Evolutionary conservation across 1,140 invertebrate species (phyloP), one percentile per base, ranked within the genome.

Genomic region (Littorina saxatilis): DNA sequence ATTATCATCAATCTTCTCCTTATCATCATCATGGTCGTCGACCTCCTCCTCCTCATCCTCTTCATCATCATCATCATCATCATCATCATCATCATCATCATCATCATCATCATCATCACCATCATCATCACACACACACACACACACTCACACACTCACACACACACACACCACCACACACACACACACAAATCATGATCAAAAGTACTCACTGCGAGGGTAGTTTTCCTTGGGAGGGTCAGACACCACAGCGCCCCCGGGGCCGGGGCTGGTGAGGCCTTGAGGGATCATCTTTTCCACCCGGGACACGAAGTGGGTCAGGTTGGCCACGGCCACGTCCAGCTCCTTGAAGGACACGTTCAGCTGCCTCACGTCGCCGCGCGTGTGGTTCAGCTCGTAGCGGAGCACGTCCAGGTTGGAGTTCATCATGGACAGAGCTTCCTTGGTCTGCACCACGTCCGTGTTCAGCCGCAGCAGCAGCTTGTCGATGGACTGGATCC

Each of bases 381-480:
- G 55, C 15, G 76, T 78, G 58, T 78, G 55, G 76, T 78, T 78
- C 55, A 78, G 39, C 76, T 78, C 76, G 76, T 43, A 29, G 15
- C 55, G 52, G 2, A 78, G 23, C 37, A 43, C 58, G 55, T 78
- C 76, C 55, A 78, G 76, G 58, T 78, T 78, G 76, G 55, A 17
- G 32, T 35, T 63, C 76, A 78, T 40, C 23, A 78, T n/a, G 52
- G 76, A 58, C 55, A 78, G 58, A 0, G 76, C 39, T 39, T 78
- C 76, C 39, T 78, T 78, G 35, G 76, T 78, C 76, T 78, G 55
- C 55, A 78, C n/a, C 2, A 78, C 76, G 55, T 78, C 76, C 35
- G 76, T 27, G 76, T 58, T 78, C 15, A 78, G 76, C 58, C 37
- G 35, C 52, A 78, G 76, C 76, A 78, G 55, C 32, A 78, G 32